Percentiles rank a stretch among this genome's conserved stretches.
Conservation (phyloP, 1,140 invertebrate genomes). For the Thaumatotibia leucotreta region DNA sequence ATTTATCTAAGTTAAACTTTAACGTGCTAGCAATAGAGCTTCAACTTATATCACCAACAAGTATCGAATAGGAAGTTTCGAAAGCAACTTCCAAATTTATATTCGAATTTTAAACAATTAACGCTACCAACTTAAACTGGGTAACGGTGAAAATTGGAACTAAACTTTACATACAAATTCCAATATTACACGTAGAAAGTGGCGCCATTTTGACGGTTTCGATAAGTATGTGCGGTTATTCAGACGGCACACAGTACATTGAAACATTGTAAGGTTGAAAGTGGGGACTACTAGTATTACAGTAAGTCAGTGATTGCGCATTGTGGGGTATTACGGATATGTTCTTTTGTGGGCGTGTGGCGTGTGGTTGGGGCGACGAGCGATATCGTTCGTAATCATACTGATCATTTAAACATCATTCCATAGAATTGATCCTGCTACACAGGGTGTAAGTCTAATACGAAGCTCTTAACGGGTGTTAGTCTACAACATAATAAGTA, state of each 20-base stretch:
- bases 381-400: background rate
- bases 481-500: too few relatives aligned
- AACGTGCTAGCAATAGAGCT: background rate
- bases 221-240: background rate
- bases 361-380: background rate
- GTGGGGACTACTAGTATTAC: conserved; percentile 10
- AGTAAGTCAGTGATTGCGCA: background rate
- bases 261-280: background rate
- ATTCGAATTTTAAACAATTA: conserved; percentile 2
- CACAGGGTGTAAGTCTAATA: too few relatives aligned
- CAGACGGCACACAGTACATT: background rate
- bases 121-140: background rate
- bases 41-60: background rate
- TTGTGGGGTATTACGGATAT: background rate
- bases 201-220: background rate
- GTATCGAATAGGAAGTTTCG: background rate
- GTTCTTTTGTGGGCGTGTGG: background rate
- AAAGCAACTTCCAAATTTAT: background rate
- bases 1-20: background rate
- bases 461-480: too few relatives aligned
- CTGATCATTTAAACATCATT: too few relatives aligned
- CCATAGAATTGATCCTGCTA: too few relatives aligned
- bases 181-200: too few relatives aligned
- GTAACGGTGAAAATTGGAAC: background rate
- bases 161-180: background rate